Percentiles rank a stretch among this genome's conserved stretches.
phyloP scores from a whole-genome alignment of 2,113 vertebrate species.

The Tyto alba region DNA sequence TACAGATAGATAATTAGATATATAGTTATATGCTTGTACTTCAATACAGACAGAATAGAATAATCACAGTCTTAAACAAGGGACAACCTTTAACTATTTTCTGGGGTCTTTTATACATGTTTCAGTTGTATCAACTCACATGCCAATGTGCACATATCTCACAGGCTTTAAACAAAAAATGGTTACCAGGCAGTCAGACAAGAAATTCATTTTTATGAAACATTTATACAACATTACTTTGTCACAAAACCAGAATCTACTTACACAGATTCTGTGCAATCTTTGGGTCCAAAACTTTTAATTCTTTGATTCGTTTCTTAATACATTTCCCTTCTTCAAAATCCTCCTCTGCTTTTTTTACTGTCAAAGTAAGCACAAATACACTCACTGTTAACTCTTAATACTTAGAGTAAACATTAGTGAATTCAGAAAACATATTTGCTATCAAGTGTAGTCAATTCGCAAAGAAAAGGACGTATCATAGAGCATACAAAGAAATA shows the following conservation, averaged over 20 bases:
- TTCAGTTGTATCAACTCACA: background rate
- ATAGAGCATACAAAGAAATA: background rate
- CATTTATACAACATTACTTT: background rate
- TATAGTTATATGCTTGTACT: background rate
- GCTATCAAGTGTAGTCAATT: background rate
- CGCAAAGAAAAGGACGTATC: background rate
- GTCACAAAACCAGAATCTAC: conserved; percentile 45
- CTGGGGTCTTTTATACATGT: background rate
- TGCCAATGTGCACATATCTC: background rate
- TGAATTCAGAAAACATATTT: background rate
- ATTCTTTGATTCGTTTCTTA: conserved; percentile 93
- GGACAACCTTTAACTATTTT: background rate
- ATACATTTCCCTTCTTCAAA: conserved; percentile 85
- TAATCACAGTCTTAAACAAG: background rate
- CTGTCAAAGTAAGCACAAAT: conserved; percentile 67
- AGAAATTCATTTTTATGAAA: background rate
- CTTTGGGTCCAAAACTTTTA: conserved; percentile 95
- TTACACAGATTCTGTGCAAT: conserved; percentile 97
- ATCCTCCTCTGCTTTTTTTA: conserved; percentile 83
- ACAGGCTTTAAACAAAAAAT: background rate
- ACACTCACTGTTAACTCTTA: background rate
- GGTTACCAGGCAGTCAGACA: background rate
- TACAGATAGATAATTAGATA: background rate
- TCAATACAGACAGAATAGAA: background rate
- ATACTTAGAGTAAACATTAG: background rate